Percentiles rank a stretch among this genome's conserved stretches.
Conservation (phyloP, 2,888 invertebrate species). For the Epinotia ramella region DNA sequence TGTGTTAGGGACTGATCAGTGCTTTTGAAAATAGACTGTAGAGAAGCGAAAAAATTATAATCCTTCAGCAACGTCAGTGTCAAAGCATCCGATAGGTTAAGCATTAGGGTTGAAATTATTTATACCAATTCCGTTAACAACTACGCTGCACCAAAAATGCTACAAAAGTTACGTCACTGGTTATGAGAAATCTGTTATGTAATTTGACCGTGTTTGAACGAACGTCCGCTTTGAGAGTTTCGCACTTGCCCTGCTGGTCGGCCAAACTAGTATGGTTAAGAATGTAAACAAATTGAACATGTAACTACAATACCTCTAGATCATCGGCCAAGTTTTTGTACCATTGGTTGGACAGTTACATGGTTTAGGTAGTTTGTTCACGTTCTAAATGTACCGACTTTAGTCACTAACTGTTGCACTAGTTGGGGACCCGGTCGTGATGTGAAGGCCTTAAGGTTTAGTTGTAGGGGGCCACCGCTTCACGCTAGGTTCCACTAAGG, state of each 20-base stretch:
- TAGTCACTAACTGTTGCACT: neutral
- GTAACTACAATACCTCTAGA: neutral
- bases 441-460: conserved; percentile 13
- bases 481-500: neutral
- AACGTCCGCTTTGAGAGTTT: neutral
- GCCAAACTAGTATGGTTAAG: neutral
- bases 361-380: neutral
- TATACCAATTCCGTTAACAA: too few species aligned
- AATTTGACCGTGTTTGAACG: neutral
- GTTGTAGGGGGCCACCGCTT: conserved; percentile 21
- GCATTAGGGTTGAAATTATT: too few species aligned
- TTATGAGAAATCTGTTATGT: too few species aligned
- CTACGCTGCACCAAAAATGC: too few species aligned
- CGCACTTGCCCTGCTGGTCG: neutral
- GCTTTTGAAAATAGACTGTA: too few species aligned
- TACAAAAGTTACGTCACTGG: too few species aligned
- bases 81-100: too few species aligned
- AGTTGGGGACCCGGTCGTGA: neutral
- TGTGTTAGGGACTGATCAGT: too few species aligned
- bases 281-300: neutral
- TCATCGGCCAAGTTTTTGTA: neutral
- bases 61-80: too few species aligned
- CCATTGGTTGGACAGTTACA: neutral
- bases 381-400: neutral
- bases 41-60: too few species aligned